Evolutionary conservation across 2,888 invertebrate species (phyloP).

Genomic region (Podotricha telesiphe): DNA sequence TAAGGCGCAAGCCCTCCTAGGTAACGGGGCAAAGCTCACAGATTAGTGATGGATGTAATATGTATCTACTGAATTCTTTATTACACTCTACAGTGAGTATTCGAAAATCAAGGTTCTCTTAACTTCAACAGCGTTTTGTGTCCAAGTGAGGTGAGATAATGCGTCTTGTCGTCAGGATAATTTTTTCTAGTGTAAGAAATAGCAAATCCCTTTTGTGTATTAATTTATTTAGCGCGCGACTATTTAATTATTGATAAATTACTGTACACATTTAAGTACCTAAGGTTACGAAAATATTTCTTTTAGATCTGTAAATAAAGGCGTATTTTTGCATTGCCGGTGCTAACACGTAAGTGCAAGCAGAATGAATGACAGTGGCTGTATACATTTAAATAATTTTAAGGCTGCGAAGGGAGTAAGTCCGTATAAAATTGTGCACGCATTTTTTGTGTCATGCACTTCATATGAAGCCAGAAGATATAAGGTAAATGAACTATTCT

Average conservation of each 20-base stretch:
- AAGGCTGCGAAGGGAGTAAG: conserved; percentile 90
- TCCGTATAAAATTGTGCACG: conserved; percentile 91
- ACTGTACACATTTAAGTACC: not conserved
- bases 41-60: conserved; percentile 19
- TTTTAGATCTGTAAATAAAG: conserved; percentile 45
- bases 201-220: not conserved
- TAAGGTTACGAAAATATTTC: conserved; percentile 41
- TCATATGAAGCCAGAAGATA: conserved; percentile 91
- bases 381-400: conserved; percentile 91
- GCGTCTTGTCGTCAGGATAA: not conserved
- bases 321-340: conserved; percentile 43
- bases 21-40: not conserved
- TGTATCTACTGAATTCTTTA: conserved; percentile 8
- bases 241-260: conserved; percentile 5
- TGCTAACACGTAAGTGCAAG: conserved; percentile 34
- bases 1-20: conserved; percentile 8
- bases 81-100: not conserved
- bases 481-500: conserved; percentile 85
- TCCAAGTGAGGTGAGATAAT: conserved; percentile 6
- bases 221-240: not conserved
- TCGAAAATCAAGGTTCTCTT: not conserved
- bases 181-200: not conserved
- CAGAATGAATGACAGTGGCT: conserved; percentile 87
- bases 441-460: conserved; percentile 93
- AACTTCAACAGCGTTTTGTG: conserved; percentile 1